Evolutionary conservation across 2,888 invertebrate species (phyloP), one percentile per base, ranked within the genome.

Genomic region (Pterobdella sp.): DNA sequence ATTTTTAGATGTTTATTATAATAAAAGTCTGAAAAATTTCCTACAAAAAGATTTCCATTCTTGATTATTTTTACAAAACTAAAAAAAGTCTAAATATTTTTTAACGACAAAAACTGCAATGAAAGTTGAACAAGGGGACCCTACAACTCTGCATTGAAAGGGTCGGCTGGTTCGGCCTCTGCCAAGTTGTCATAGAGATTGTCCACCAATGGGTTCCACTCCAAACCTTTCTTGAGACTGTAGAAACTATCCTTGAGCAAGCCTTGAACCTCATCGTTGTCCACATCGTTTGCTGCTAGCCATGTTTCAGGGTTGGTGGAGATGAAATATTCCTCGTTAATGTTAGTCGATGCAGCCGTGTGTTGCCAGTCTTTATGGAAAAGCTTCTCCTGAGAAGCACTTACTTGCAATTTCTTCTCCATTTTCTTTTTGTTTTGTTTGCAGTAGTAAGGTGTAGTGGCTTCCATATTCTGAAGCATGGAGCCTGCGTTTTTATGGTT

Each of bases 341-440:
- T 56, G 71, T 52, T 32, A 22, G 31, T 63, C 32, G 71, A 56
- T 29, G 42, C 14, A n/a, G 36, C 52, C n/a, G 32, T 71, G 2
- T 56, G 60, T n/a, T 34, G 37, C 71, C 71, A 71, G 52, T 71
- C 71, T 63, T 56, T 56, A 37, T 32, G 56, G 37, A 71, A 71
- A 0, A 71, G 37, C 34, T 35, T 56, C 52, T 71, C 71, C 63
- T 71, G 71, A 35, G 63, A 63, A 32, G 49, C 71, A 34, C 71
- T 71, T 18, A 56, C n/a, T 3, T 56, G 69, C 42, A 42, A 18
- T 18, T 42, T 42, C 42, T 42, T 18, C 10, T 18, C 18, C 42
- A 14, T 42, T n/a, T n/a, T n/a, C n/a, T n/a, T n/a, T n/a, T n/a
- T n/a, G n/a, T n/a, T n/a, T n/a, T n/a, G n/a, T n/a, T n/a, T n/a